phyloP scores from a whole-genome alignment of 2,113 vertebrate genomes.

The Cichladusa arquata region DNA sequence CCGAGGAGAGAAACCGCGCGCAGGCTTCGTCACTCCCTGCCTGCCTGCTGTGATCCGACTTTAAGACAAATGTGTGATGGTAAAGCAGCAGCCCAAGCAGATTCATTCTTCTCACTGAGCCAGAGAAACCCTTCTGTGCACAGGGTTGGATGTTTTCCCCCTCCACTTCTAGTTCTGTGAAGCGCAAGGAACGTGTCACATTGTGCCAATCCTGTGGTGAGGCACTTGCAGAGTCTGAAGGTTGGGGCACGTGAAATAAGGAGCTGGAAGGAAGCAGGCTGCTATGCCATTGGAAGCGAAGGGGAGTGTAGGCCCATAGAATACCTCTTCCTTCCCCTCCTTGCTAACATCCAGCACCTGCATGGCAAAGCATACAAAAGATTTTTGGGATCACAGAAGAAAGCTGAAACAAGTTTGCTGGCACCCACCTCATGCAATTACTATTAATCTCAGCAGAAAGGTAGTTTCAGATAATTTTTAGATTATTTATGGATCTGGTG shows the following conservation, averaged over 20 bases:
- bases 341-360: conserved; percentile 93
- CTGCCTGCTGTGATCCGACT: not conserved
- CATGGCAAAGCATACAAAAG: not conserved
- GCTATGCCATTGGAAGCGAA: conserved; percentile 96
- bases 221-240: conserved; percentile 94
- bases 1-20: not conserved
- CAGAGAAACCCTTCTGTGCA: not conserved
- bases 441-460: not conserved
- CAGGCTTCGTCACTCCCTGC: not conserved
- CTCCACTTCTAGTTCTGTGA: not conserved
- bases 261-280: conserved; percentile 92
- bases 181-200: conserved; percentile 55
- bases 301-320: conserved; percentile 93
- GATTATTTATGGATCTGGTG: not conserved
- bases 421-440: not conserved
- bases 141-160: not conserved
- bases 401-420: not conserved
- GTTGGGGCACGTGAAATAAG: conserved; percentile 91
- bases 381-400: not conserved
- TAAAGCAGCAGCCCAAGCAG: conserved; percentile 37
- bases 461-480: not conserved
- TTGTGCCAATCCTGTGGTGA: conserved; percentile 89
- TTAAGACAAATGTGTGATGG: conserved; percentile 57
- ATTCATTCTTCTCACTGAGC: not conserved
- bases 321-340: conserved; percentile 94